Percentiles rank a stretch among this genome's conserved stretches.
Evolutionary conservation across 2,888 invertebrate genomes (phyloP).

Genomic region (Nymphalis polychloros): DNA sequence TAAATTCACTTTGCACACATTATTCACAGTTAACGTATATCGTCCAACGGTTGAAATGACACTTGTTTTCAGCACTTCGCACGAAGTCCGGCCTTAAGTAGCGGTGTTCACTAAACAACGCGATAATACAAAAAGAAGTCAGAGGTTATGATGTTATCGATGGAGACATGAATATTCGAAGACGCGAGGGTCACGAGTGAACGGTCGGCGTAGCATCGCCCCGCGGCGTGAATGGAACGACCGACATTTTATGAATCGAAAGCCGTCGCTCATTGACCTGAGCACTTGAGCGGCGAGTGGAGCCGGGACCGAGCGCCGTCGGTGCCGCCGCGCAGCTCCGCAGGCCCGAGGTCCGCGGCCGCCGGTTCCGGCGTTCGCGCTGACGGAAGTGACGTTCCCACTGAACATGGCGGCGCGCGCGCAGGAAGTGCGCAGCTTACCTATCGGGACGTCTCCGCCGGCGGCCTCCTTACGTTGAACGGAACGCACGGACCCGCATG

Average conservation of each 20-base stretch:
- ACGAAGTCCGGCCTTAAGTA: slow-evolving; percentile 66
- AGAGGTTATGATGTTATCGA: slow-evolving; percentile 80
- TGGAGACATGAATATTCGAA: slow-evolving; percentile 81
- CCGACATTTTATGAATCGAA: slow-evolving; percentile 81
- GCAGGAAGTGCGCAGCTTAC: slow-evolving; percentile 82
- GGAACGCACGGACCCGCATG: slow-evolving; percentile 65
- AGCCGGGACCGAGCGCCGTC: slow-evolving; percentile 56
- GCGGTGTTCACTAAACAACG: slow-evolving; percentile 73
- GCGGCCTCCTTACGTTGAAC: slow-evolving; percentile 47
- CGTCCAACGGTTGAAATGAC: slow-evolving; percentile 61
- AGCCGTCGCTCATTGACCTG: slow-evolving; percentile 76
- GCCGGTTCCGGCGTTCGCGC: slow-evolving; percentile 46
- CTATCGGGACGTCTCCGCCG: slow-evolving; percentile 76
- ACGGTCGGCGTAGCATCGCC: slow-evolving; percentile 73
- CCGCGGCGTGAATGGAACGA: slow-evolving; percentile 78
- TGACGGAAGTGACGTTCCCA: slow-evolving; percentile 77
- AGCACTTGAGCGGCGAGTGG: slow-evolving; percentile 51
- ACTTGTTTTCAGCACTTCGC: slow-evolving; percentile 75
- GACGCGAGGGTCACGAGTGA: slow-evolving; percentile 81
- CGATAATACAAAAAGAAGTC: slow-evolving; percentile 80
- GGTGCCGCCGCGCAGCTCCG: slow-evolving; percentile 54
- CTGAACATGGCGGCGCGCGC: slow-evolving; percentile 80
- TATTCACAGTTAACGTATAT: slow-evolving; percentile 66
- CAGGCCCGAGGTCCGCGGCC: slow-evolving; percentile 65
- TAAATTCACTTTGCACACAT: slow-evolving; percentile 72